Conservation (phyloP, 2,113 vertebrate species). For the Clarias batrachus region DNA sequence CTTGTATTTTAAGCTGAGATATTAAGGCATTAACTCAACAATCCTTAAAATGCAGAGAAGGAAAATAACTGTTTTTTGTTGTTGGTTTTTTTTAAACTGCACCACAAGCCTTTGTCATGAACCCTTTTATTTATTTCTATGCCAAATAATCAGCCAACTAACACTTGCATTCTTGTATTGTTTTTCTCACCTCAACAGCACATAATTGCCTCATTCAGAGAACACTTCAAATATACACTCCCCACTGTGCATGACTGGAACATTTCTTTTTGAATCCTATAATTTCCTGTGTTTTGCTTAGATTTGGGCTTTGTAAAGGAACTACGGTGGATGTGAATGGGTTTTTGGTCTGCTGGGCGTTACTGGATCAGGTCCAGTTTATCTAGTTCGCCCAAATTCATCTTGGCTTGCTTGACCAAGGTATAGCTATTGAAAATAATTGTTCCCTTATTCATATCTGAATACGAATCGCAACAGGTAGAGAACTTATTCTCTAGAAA, state of each 20-base stretch:
- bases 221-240: conserved; percentile 23
- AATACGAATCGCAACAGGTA: background rate
- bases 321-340: background rate
- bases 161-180: conserved; percentile 28
- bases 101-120: background rate
- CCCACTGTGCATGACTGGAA: conserved; percentile 19
- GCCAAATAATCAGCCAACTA: background rate
- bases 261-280: conserved; percentile 7
- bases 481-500: background rate
- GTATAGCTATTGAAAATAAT: conserved; percentile 6
- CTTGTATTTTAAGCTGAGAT: background rate
- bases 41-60: background rate
- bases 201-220: conserved; percentile 41
- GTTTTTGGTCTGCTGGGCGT: background rate
- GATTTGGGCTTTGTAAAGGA: conserved; percentile 1
- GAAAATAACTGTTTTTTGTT: background rate
- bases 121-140: conserved; percentile 13
- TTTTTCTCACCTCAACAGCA: conserved; percentile 27
- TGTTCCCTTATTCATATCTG: conserved; percentile 27
- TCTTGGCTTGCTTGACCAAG: background rate
- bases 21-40: background rate
- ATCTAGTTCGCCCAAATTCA: conserved; percentile 9
- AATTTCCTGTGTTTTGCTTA: conserved; percentile 13
- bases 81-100: background rate
- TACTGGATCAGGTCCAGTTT: conserved; percentile 15